Evolutionary conservation across 1,140 invertebrate species (phyloP).

Genomic region (Sycobia sp.): DNA sequence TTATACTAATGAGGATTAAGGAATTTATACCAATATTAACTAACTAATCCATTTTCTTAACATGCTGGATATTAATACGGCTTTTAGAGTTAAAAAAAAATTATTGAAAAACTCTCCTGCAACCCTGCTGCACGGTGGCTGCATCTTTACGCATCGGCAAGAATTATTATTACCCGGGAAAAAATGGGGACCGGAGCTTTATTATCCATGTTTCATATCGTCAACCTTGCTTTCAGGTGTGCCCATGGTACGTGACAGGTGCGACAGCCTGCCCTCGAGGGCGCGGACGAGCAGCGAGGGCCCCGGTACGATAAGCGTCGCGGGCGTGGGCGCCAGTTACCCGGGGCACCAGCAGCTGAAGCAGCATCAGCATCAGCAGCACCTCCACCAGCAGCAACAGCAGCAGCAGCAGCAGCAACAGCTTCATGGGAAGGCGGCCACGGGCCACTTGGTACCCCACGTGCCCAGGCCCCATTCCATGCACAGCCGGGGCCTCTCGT

Average conservation of each 20-base stretch:
- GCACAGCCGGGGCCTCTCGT: conserved; percentile 65
- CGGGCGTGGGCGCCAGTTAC: conserved; percentile 49
- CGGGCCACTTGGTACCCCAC: conserved; percentile 50
- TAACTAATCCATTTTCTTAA: too few relatives aligned
- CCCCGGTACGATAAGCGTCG: conserved; percentile 57
- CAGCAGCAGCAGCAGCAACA: conserved; percentile 10
- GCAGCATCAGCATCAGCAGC: conserved; percentile 45
- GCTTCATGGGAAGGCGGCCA: conserved; percentile 47
- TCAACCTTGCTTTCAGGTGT: conserved; percentile 57
- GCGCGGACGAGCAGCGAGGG: conserved; percentile 58
- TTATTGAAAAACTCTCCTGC: too few relatives aligned
- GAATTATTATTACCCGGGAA: too few relatives aligned
- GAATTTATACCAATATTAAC: too few relatives aligned
- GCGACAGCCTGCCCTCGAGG: conserved; percentile 78
- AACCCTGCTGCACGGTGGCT: conserved; percentile 18
- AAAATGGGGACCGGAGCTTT: too few relatives aligned
- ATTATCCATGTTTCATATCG: too few relatives aligned
- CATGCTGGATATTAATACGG: conserved; percentile 51
- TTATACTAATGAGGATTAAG: too few relatives aligned
- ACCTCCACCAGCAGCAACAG: conserved; percentile 43
- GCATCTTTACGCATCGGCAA: not conserved
- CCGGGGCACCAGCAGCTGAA: conserved; percentile 42
- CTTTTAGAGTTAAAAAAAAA: conserved; percentile 43
- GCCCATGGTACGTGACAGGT: conserved; percentile 69
- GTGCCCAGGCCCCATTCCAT: conserved; percentile 64